Percentiles rank a stretch among this genome's conserved stretches.
Evolutionary conservation across 2,888 invertebrate species (phyloP).

Genomic region (Lycocerus yunnanus): DNA sequence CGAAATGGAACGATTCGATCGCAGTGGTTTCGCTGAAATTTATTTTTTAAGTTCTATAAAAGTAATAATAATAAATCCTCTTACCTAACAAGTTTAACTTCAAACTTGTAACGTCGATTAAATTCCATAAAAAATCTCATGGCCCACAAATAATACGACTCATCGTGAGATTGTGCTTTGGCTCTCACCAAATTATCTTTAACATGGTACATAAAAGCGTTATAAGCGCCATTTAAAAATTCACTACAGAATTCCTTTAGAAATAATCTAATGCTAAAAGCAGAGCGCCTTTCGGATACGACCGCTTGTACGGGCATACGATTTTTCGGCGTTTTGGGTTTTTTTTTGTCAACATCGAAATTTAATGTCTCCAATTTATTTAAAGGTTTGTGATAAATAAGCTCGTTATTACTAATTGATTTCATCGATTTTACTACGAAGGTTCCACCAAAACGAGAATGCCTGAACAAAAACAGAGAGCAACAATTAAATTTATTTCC

Average conservation of each 20-base stretch:
- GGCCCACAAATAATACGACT: conserved; percentile 93
- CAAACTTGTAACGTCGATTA: conserved; percentile 84
- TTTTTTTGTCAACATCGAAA: conserved; percentile 76
- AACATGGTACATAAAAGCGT: conserved; percentile 87
- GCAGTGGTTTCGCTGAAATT: conserved; percentile 88
- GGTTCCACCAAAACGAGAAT: conserved; percentile 93
- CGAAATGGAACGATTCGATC: conserved; percentile 89
- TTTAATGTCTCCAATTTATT: conserved; percentile 76
- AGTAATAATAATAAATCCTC: conserved; percentile 29
- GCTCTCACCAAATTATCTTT: conserved; percentile 74
- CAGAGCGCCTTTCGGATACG: conserved; percentile 75
- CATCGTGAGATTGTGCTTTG: conserved; percentile 80
- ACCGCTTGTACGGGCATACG: conserved; percentile 71
- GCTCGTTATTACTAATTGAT: conserved; percentile 84
- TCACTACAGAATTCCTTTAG: conserved; percentile 94
- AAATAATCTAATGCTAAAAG: conserved; percentile 86
- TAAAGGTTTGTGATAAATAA: conserved; percentile 87
- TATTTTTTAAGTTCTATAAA: conserved; percentile 7
- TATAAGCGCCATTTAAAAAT: conserved; percentile 91
- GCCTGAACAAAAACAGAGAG: conserved; percentile 59
- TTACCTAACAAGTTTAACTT: conserved; percentile 88
- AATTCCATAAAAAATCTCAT: conserved; percentile 97
- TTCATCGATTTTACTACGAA: conserved; percentile 92
- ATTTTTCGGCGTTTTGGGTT: conserved; percentile 76
- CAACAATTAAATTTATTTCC: not conserved